Percentiles rank a stretch among this genome's conserved stretches.
Conservation (phyloP, 2,113 vertebrate species). For the Rhynchomys soricoides region DNA sequence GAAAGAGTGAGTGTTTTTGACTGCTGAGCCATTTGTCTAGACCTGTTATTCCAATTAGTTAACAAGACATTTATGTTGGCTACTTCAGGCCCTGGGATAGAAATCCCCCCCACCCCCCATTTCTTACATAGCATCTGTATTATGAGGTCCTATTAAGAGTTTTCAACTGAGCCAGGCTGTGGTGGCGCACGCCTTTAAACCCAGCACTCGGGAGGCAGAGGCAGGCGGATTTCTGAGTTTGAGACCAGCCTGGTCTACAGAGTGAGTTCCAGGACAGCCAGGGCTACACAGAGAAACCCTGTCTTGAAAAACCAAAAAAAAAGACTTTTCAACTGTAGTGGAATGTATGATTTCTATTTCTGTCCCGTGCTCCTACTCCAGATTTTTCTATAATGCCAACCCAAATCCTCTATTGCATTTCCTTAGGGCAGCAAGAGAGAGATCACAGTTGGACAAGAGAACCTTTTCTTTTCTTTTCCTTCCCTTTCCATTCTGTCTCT, state of each 20-base stretch:
- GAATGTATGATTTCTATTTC: neutral
- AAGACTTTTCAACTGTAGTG: neutral
- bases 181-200: no score
- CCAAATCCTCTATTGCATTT: neutral
- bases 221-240: no score
- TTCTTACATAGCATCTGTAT: neutral
- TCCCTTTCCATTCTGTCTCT: no score
- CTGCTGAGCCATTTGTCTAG: neutral
- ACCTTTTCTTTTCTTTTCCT: neutral
- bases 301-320: no score
- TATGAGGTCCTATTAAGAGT: neutral
- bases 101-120: neutral
- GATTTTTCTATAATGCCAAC: neutral
- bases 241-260: no score
- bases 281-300: no score
- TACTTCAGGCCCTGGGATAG: neutral
- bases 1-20: neutral
- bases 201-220: no score
- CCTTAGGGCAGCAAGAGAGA: conserved; percentile 1
- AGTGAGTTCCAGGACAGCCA: no score
- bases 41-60: neutral
- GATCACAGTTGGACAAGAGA: neutral
- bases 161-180: no score
- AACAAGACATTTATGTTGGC: neutral
- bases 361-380: neutral